Base-by-base conservation (phyloP, 2,113 vertebrate species). In the Merops nubicus region DNA sequence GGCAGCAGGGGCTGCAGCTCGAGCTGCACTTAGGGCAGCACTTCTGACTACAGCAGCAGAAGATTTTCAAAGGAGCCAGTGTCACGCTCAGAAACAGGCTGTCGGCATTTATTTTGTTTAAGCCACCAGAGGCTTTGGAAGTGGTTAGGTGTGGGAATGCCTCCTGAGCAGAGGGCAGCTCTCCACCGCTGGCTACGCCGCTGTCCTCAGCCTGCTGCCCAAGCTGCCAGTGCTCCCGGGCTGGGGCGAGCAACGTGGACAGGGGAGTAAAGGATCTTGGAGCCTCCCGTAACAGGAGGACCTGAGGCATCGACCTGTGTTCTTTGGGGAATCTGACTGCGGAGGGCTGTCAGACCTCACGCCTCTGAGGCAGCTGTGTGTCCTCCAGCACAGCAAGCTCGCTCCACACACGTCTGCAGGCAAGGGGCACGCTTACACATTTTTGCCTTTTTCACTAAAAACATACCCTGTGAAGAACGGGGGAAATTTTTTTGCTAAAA, bases 371-470 rank as follows among this genome's bases (percentile, higher is more conserved):
- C 47, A 70, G n/a, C 36, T 85, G 36, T n/a, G 54, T 93, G 74
- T 53, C 38, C 70, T 85, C 60, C 40, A 85, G 78, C 65, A 85
- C 78, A 79, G 57, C 47, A 34, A 87, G 19, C n/a, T 18, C 29
- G 7, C 40, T 72, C 20, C 69, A 21, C 6, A 11, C 8, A 9
- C 15, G 29, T 68, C 82, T 70, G 48, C 78, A 78, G 80, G 8
- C 33, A 60, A 59, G 36, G 25, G 40, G 3, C 23, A 51, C 0
- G 0, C 76, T 77, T 90, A 73, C 19, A 20, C 75, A 20, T 38
- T 77, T 93, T 70, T 87, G n/a, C 34, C 40, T 91, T 94, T 89
- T 75, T 59, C n/a, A 18, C 15, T 70, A 45, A 57, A 90, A 93
- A 80, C 93, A 80, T 6, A 25, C 10, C 6, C 26, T 79, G 9